These are phyloP conservation scores for Microvelia longipes DNA, from an alignment of 1,140 invertebrate species.

Conservation along the genomic window DNA sequence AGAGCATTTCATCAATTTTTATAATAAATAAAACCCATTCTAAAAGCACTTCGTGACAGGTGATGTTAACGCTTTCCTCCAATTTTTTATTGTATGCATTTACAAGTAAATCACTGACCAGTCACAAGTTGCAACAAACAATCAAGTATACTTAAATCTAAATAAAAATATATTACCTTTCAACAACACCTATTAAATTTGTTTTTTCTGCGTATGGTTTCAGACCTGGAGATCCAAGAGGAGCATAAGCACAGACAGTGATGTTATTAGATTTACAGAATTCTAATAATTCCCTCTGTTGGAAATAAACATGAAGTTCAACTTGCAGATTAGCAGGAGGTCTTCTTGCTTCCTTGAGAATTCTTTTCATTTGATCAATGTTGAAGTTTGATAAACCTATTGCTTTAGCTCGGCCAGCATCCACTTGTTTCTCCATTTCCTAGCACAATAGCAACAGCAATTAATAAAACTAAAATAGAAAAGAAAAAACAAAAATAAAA, in stretches of 20 bases:
- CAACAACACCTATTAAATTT: no score
- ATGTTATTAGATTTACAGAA: constrained; percentile 40
- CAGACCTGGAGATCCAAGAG: constrained; percentile 33
- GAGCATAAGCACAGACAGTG: constrained; percentile 41
- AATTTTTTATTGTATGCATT: no score
- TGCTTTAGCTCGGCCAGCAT: constrained; percentile 33
- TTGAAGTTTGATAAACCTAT: constrained; percentile 31
- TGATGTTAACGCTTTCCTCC: no score
- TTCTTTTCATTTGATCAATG: constrained; percentile 22
- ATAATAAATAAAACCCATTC: no score
- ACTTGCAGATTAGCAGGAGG: constrained; percentile 28
- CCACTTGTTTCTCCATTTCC: constrained; percentile 40
- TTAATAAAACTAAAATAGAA: neutral
- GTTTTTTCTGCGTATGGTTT: neutral
- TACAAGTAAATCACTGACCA: no score
- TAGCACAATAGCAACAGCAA: constrained; percentile 15
- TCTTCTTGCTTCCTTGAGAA: constrained; percentile 18
- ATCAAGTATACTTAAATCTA: no score
- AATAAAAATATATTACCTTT: no score
- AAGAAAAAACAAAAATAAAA: no score
- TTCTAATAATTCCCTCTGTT: constrained; percentile 39
- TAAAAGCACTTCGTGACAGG: no score
- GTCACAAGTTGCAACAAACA: no score
- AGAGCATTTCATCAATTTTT: no score
- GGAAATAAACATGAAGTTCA: constrained; percentile 45